Percentiles rank a stretch among this genome's conserved stretches.
These are phyloP conservation scores for Poecilus cupreus DNA, from an alignment of 2,888 invertebrate genomes.

Conservation along the genomic window DNA sequence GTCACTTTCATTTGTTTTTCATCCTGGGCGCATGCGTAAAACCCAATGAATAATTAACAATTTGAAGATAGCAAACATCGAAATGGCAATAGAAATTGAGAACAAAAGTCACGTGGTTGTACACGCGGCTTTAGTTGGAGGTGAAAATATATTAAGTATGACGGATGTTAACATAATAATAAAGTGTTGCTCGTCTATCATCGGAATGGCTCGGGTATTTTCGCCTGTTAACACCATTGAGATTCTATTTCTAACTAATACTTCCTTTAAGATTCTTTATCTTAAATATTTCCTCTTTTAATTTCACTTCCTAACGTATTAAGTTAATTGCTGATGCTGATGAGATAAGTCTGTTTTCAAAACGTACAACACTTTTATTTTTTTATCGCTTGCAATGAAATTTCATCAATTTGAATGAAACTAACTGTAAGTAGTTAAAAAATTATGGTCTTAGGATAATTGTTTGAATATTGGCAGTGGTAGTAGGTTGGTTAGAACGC, in stretches of 20 bases:
- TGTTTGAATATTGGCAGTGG: too few relatives aligned
- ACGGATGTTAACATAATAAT: slow-evolving; percentile 33
- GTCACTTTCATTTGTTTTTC: too few relatives aligned
- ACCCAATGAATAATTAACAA: too few relatives aligned
- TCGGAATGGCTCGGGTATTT: background rate
- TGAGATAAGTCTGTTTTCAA: background rate
- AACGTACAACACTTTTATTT: background rate
- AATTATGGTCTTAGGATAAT: too few relatives aligned
- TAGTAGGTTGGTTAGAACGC: too few relatives aligned
- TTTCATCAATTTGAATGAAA: too few relatives aligned
- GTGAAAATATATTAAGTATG: slow-evolving; percentile 12
- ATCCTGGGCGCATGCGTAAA: too few relatives aligned
- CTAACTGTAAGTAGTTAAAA: too few relatives aligned
- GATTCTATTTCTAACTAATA: slow-evolving; percentile 5
- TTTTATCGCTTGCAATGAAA: background rate
- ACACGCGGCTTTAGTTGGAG: too few relatives aligned
- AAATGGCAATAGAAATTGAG: too few relatives aligned
- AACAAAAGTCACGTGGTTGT: too few relatives aligned
- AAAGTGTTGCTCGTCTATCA: slow-evolving; percentile 18
- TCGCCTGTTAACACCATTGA: slow-evolving; percentile 19
- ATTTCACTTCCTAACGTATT: background rate
- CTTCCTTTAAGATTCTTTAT: slow-evolving; percentile 21
- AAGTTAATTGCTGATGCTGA: background rate
- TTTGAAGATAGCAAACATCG: too few relatives aligned
- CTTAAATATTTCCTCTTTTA: slow-evolving; percentile 1